Percentiles rank a stretch among this genome's conserved stretches.
Evolutionary conservation across 2,797 vertebrate species (phyloP).

Genomic region (Tokudaia tokunoshimensis): DNA sequence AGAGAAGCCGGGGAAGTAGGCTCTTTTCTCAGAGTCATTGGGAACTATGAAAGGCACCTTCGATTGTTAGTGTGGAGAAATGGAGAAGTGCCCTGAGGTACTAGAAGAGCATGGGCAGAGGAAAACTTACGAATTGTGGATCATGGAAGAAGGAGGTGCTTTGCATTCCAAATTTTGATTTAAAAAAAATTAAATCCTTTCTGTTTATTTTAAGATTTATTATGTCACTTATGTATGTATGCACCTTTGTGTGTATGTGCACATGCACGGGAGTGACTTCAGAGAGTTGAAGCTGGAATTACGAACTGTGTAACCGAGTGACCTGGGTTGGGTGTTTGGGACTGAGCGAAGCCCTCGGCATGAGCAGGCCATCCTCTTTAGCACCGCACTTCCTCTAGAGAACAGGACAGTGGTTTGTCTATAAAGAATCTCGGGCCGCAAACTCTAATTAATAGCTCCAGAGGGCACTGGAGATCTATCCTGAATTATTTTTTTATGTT

Average conservation of each 20-base stretch:
- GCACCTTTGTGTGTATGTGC: background rate
- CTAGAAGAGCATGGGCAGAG: background rate
- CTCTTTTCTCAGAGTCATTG: background rate
- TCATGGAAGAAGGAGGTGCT: background rate
- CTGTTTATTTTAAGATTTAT: background rate
- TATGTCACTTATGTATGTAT: no score
- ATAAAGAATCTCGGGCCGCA: background rate
- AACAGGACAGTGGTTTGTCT: background rate
- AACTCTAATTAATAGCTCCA: conserved; percentile 42
- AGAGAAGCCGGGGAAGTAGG: background rate
- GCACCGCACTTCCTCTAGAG: background rate
- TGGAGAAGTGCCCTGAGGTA: background rate
- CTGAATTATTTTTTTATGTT: conserved; percentile 23
- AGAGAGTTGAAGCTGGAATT: background rate
- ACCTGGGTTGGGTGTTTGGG: background rate
- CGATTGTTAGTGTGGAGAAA: background rate
- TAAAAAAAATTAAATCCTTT: background rate
- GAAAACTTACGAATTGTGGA: background rate
- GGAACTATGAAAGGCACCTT: background rate
- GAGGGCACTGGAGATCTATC: background rate
- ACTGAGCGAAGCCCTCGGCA: background rate
- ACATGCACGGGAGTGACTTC: no score
- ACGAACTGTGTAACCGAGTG: background rate
- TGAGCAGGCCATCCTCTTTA: background rate
- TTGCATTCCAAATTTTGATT: background rate